Percentiles rank a stretch among this genome's conserved stretches.
Evolutionary conservation across 2,888 invertebrate genomes (phyloP).

Genomic region (Parnassius glacialis): DNA sequence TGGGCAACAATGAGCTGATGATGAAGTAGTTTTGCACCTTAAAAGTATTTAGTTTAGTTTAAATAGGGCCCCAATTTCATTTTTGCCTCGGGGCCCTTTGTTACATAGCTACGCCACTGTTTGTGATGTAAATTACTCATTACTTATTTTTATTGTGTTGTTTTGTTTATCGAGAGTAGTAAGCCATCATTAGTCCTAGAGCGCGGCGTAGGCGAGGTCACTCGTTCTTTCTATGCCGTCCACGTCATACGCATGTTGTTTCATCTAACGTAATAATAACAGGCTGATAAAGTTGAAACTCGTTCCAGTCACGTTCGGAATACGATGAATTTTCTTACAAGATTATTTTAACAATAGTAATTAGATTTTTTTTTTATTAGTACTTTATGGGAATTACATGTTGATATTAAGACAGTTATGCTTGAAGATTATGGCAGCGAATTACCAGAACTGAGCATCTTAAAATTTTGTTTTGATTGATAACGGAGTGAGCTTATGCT

Average conservation of each 20-base stretch:
- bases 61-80: too few relatives aligned
- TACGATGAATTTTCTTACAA: conserved; percentile 10
- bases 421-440: too few relatives aligned
- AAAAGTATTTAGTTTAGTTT: too few relatives aligned
- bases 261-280: conserved; percentile 23
- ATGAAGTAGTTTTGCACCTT: too few relatives aligned
- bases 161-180: conserved; percentile 22
- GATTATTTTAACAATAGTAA: conserved; percentile 3
- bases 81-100: too few relatives aligned
- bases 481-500: too few relatives aligned
- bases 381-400: conserved; percentile 1
- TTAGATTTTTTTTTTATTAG: not conserved
- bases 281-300: conserved; percentile 20
- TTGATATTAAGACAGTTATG: conserved; percentile 1
- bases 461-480: too few relatives aligned
- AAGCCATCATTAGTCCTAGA: conserved; percentile 21
- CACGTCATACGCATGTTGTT: conserved; percentile 22
- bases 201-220: conserved; percentile 21
- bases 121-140: conserved; percentile 6
- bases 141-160: conserved; percentile 12
- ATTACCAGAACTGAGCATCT: too few relatives aligned
- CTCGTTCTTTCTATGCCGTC: conserved; percentile 17
- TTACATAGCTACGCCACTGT: too few relatives aligned
- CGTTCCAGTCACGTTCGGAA: conserved; percentile 10
- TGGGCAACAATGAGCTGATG: too few relatives aligned